Evolutionary conservation across 30 jellyfish, hydroid and myxozoan species (phyloP).

Genomic region (Hydra vulgaris): DNA sequence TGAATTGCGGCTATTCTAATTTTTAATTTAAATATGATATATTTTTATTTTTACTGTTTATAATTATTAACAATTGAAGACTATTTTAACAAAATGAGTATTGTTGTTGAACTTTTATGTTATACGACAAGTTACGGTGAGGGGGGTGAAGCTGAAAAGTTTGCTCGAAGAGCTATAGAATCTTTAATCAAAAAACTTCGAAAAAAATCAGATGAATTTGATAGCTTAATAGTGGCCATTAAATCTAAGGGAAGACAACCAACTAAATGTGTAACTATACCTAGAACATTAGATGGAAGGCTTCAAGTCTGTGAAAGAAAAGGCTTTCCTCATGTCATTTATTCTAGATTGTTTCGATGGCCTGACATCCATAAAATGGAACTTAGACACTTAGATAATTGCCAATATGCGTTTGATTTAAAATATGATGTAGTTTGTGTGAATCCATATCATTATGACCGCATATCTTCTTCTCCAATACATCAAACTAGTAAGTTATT

Average conservation of each 20-base stretch:
- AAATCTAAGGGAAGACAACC: conserved; percentile 98
- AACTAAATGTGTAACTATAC: conserved; percentile 96
- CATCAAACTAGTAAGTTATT: conserved; percentile 54
- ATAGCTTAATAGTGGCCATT: conserved; percentile 76
- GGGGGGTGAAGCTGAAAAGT: conserved; percentile 98
- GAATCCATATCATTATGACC: conserved; percentile 92
- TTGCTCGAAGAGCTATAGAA: conserved; percentile 98
- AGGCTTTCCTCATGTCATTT: conserved; percentile 98
- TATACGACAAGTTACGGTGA: conserved; percentile 94
- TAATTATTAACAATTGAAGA: conserved; percentile 14
- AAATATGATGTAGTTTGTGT: conserved; percentile 98
- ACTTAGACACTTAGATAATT: conserved; percentile 77
- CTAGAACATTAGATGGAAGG: conserved; percentile 96
- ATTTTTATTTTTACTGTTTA: background rate
- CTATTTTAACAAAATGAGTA: conserved; percentile 87
- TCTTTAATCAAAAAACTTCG: conserved; percentile 84
- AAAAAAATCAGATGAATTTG: conserved; percentile 88
- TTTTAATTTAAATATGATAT: background rate
- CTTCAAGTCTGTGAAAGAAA: conserved; percentile 96
- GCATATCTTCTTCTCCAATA: conserved; percentile 89
- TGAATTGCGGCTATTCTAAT: background rate
- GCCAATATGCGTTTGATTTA: conserved; percentile 96
- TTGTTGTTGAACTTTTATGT: conserved; percentile 92
- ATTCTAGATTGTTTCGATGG: conserved; percentile 95
- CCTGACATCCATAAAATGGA: conserved; percentile 99